Evolutionary conservation across 2,888 invertebrate genomes (phyloP), one percentile per base, ranked within the genome.

Genomic region (Arenicola marina): DNA sequence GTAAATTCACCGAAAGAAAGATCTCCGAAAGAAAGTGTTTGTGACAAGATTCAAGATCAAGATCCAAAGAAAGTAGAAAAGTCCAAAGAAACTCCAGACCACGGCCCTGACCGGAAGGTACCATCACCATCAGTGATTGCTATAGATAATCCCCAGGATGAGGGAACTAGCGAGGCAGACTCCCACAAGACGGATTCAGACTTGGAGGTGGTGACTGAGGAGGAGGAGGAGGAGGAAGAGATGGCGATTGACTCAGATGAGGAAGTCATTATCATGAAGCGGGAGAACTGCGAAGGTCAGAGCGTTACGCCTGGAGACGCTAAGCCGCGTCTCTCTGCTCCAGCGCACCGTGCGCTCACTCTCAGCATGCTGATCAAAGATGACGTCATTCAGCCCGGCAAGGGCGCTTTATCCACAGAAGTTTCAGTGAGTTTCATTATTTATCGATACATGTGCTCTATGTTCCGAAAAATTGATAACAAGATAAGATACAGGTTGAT

Each of bases 281-380:
- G n/a, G n/a, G 55, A 44, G 4, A 28, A 11, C 57, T 43, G 31
- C 18, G 57, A 57, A 2, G 28, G 46, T 26, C 51, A n/a, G 21
- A 26, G 24, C 15, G 51, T 32, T n/a, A 32, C 24, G 11, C 32
- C 24, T 33, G 53, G 54, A n/a, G 33, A 53, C 18, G 24, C 29
- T 4, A 24, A 11, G 24, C 11, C 51, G n/a, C 26, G 24, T 15
- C 29, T 21, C 32, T 29, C 54, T 1, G 64, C 64, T 26, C 38
- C 63, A 15, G 63, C 65, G 18, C 83, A 83, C 29, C 72, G 84
- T 51, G 83, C 90, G 65, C 91, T 94, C 21, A 93, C 93, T 11
- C 85, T 95, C 67, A 91, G 91, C 83, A 94, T 92, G 88, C 86
- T 95, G 53, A 86, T 95, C 78, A 88, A 90, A 73, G 93, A 93